Evolutionary conservation across 2,888 invertebrate species (phyloP).

Genomic region (Pterostichus niger): DNA sequence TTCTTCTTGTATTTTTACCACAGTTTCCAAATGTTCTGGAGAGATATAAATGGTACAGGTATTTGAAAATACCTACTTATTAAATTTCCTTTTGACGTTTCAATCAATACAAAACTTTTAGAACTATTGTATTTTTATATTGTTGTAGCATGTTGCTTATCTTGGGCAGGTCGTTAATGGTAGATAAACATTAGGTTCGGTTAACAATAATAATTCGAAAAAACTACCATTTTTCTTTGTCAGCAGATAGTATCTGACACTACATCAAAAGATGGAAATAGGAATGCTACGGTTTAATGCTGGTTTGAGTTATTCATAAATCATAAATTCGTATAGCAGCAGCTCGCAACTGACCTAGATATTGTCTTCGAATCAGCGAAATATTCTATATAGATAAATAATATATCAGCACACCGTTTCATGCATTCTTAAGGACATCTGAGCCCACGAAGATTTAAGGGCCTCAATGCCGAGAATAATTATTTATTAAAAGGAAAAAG

Average conservation of each 20-base stretch:
- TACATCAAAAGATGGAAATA: conserved; percentile 13
- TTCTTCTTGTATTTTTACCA: conserved; percentile 44
- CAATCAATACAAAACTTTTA: neutral
- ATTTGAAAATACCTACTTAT: conserved; percentile 21
- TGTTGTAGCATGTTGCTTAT: neutral
- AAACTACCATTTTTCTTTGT: conserved; percentile 32
- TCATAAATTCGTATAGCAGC: neutral
- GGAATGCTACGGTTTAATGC: conserved; percentile 6
- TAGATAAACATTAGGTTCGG: conserved; percentile 5
- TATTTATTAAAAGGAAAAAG: no score
- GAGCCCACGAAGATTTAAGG: no score
- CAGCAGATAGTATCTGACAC: conserved; percentile 43
- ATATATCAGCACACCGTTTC: no score
- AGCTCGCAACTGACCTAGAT: neutral
- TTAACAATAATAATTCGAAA: conserved; percentile 17
- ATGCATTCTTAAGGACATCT: no score
- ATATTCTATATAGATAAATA: neutral
- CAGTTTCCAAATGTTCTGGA: conserved; percentile 12
- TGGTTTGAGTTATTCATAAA: conserved; percentile 14
- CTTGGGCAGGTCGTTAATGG: neutral
- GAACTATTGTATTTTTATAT: neutral
- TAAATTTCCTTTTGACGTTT: neutral
- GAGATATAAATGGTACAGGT: conserved; percentile 25
- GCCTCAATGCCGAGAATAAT: no score
- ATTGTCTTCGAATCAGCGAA: conserved; percentile 31